Evolutionary conservation across 2,797 vertebrate genomes (phyloP).

Genomic region (Menidia menidia): DNA sequence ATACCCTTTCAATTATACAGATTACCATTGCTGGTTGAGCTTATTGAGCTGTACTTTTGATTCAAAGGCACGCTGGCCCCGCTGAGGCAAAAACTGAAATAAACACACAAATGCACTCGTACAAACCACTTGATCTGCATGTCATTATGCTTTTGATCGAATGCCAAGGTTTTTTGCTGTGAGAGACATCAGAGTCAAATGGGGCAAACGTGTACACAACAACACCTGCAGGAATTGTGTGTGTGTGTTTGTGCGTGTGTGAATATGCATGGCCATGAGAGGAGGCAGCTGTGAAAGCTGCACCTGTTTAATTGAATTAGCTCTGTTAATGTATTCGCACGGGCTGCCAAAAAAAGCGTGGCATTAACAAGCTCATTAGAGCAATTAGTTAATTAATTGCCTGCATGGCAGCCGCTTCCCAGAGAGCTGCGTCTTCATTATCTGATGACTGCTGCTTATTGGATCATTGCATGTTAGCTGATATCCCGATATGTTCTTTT

Average conservation of each 20-base stretch:
- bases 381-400: slow-evolving; percentile 90
- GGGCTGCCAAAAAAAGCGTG: slow-evolving; percentile 80
- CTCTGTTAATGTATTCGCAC: slow-evolving; percentile 86
- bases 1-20: slow-evolving; percentile 67
- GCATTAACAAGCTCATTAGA: slow-evolving; percentile 87
- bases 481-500: slow-evolving; percentile 69
- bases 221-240: slow-evolving; percentile 76
- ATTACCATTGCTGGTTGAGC: slow-evolving; percentile 58
- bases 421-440: slow-evolving; percentile 86
- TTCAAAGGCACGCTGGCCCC: slow-evolving; percentile 65
- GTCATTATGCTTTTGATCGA: slow-evolving; percentile 77
- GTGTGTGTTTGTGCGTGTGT: slow-evolving; percentile 18
- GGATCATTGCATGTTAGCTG: slow-evolving; percentile 73
- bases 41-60: slow-evolving; percentile 72
- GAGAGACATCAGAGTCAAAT: slow-evolving; percentile 79
- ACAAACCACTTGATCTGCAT: slow-evolving; percentile 76
- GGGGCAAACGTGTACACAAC: slow-evolving; percentile 62
- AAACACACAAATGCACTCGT: slow-evolving; percentile 42
- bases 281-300: slow-evolving; percentile 85
- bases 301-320: slow-evolving; percentile 89
- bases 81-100: slow-evolving; percentile 57
- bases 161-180: slow-evolving; percentile 78
- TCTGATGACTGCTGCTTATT: slow-evolving; percentile 82
- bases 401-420: slow-evolving; percentile 79
- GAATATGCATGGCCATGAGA: slow-evolving; percentile 19